These are phyloP conservation scores for Siniperca chuatsi DNA, from an alignment of 2,113 vertebrate species.

Conservation along the genomic window DNA sequence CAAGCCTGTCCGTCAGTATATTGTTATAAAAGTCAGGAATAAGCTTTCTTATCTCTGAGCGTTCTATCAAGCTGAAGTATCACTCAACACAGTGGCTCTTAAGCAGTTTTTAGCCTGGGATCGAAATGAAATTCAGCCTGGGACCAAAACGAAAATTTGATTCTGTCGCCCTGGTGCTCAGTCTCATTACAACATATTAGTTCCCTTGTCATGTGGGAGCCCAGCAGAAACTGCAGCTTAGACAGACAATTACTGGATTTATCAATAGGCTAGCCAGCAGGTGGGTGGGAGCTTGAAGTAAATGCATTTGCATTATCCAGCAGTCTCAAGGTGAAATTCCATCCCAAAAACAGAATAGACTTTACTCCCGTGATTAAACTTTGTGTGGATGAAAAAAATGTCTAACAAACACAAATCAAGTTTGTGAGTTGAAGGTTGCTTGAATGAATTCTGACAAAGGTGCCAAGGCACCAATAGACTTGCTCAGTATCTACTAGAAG, in stretches of 20 bases:
- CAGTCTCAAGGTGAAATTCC: slow-evolving; percentile 2
- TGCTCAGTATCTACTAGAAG: neutral
- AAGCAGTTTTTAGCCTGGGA: slow-evolving; percentile 31
- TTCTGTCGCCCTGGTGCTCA: slow-evolving; percentile 33
- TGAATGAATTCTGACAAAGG: neutral
- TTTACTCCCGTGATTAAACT: neutral
- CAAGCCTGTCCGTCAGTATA: neutral
- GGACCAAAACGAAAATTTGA: slow-evolving; percentile 51
- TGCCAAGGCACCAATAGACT: neutral
- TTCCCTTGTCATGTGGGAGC: slow-evolving; percentile 39
- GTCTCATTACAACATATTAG: slow-evolving; percentile 64
- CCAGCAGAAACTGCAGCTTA: slow-evolving; percentile 35
- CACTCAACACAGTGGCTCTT: slow-evolving; percentile 12
- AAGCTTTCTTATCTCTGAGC: slow-evolving; percentile 23
- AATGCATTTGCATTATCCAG: slow-evolving; percentile 21
- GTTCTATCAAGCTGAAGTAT: slow-evolving; percentile 31
- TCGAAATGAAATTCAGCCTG: slow-evolving; percentile 39
- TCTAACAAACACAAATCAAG: neutral
- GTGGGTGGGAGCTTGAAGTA: slow-evolving; percentile 31
- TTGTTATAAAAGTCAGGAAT: slow-evolving; percentile 22
- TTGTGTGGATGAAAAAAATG: neutral
- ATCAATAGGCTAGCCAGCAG: slow-evolving; percentile 32
- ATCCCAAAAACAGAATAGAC: neutral
- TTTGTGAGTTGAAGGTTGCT: neutral
- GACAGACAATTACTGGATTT: slow-evolving; percentile 48